A percentile compares a stretch with the other conserved stretches of the same genome.
Conservation (phyloP, 2,888 invertebrate genomes). For the Therioaphis trifolii region DNA sequence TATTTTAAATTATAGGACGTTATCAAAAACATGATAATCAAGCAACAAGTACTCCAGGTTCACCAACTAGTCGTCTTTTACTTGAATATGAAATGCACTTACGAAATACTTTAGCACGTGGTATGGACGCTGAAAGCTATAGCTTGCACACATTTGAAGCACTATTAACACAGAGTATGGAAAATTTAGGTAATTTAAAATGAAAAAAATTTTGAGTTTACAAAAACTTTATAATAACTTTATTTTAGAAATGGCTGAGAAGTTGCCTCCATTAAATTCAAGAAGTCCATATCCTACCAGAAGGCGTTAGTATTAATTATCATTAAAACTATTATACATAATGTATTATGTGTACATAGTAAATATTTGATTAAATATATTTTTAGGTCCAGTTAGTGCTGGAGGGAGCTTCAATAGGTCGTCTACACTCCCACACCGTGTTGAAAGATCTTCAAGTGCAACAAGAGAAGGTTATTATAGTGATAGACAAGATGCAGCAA, state of each 20-base stretch:
- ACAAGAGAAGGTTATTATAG: conserved; percentile 86
- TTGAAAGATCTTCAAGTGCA: conserved; percentile 72
- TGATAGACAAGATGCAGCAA: conserved; percentile 83
- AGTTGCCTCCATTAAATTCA: conserved; percentile 84
- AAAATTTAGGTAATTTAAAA: conserved; percentile 81
- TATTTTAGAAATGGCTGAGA: conserved; percentile 83
- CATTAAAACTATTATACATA: background rate
- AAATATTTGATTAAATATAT: conserved; percentile 26
- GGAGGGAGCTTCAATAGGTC: conserved; percentile 79
- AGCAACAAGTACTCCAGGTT: conserved; percentile 75
- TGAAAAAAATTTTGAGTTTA: background rate
- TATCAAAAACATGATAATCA: conserved; percentile 64
- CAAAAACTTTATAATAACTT: background rate
- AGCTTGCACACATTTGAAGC: conserved; percentile 94
- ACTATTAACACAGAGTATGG: conserved; percentile 92
- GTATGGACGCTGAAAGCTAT: conserved; percentile 95
- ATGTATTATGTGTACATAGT: background rate
- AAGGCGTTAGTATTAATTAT: conserved; percentile 78
- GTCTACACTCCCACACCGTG: conserved; percentile 83
- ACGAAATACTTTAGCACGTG: conserved; percentile 90
- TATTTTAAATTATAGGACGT: conserved; percentile 43
- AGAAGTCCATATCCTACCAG: conserved; percentile 87
- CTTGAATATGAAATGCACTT: conserved; percentile 95
- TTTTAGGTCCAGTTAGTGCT: conserved; percentile 74
- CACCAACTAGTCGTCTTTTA: conserved; percentile 85